Conservation (phyloP, 2,888 invertebrate species). For the Marasmarcha lunaedactyla region DNA sequence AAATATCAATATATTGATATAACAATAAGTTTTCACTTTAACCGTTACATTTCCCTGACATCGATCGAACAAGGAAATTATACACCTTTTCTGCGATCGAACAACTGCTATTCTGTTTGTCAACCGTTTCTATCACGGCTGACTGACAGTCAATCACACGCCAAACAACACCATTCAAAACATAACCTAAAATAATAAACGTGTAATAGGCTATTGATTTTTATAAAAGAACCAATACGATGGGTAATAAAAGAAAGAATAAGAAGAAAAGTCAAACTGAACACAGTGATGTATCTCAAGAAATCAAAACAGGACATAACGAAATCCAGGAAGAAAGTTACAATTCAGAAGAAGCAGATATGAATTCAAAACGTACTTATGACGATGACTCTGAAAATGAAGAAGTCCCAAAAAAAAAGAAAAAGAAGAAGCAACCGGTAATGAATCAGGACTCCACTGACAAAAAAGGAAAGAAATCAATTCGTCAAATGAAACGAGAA, state of each 20-base stretch:
- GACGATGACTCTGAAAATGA: constrained; percentile 36
- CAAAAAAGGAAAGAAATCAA: constrained; percentile 68
- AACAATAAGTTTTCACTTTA: too few species aligned
- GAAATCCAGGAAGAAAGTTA: constrained; percentile 12
- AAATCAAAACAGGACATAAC: not conserved
- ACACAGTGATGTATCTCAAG: not conserved
- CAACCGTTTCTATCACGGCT: too few species aligned
- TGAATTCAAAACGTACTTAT: constrained; percentile 17
- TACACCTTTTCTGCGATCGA: too few species aligned
- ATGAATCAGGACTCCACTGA: constrained; percentile 31
- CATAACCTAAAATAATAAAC: too few species aligned
- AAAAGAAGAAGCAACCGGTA: constrained; percentile 36
- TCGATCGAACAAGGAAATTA: too few species aligned
- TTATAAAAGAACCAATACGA: too few species aligned
- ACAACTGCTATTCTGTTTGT: too few species aligned
- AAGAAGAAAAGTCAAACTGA: not conserved
- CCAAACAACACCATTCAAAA: too few species aligned
- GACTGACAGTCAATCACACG: too few species aligned
- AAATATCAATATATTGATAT: too few species aligned
- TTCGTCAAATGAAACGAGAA: constrained; percentile 74
- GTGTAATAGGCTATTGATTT: too few species aligned
- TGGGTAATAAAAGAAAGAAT: constrained; percentile 1
- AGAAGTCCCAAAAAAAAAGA: constrained; percentile 36
- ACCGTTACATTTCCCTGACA: too few species aligned
- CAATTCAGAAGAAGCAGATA: constrained; percentile 10